A percentile compares a stretch with the other conserved stretches of the same genome.
Evolutionary conservation across 2,113 vertebrate genomes (phyloP).

Genomic region (Cricetomys ansorgei): DNA sequence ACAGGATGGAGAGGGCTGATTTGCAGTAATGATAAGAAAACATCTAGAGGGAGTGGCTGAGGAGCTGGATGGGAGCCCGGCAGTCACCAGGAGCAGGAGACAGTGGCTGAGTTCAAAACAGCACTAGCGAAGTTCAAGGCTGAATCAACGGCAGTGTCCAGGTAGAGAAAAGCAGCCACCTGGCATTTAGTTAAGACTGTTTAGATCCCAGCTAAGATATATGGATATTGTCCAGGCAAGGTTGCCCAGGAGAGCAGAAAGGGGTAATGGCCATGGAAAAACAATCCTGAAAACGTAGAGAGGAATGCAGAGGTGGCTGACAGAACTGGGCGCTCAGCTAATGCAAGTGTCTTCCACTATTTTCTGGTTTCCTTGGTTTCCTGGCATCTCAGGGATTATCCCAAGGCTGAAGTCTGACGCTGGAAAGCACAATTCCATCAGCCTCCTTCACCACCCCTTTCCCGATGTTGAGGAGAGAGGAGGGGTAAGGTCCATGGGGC

Average conservation of each 20-base stretch:
- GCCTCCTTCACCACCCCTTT: neutral
- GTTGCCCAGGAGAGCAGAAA: neutral
- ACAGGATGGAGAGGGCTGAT: conserved; percentile 10
- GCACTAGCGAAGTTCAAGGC: neutral
- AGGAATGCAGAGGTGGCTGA: neutral
- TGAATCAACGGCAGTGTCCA: neutral
- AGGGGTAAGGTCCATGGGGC: accelerated
- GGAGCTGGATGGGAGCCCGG: neutral
- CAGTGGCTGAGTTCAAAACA: neutral
- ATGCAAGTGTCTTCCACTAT: too few relatives aligned
- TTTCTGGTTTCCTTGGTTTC: neutral
- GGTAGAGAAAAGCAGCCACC: neutral
- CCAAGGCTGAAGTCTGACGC: neutral
- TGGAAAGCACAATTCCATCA: neutral
- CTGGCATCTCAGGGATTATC: neutral
- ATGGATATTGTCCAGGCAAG: neutral
- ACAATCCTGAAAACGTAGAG: neutral
- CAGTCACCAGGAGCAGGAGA: neutral
- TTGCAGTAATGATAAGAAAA: conserved; percentile 43
- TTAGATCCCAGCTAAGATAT: neutral
- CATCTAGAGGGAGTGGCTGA: conserved; percentile 4
- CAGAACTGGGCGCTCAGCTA: neutral
- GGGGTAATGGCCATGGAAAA: neutral
- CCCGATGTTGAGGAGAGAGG: neutral
- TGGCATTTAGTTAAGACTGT: neutral